Evolutionary conservation across 2,888 invertebrate species (phyloP), one percentile per base, ranked within the genome.

Genomic region (Atherix ibis): DNA sequence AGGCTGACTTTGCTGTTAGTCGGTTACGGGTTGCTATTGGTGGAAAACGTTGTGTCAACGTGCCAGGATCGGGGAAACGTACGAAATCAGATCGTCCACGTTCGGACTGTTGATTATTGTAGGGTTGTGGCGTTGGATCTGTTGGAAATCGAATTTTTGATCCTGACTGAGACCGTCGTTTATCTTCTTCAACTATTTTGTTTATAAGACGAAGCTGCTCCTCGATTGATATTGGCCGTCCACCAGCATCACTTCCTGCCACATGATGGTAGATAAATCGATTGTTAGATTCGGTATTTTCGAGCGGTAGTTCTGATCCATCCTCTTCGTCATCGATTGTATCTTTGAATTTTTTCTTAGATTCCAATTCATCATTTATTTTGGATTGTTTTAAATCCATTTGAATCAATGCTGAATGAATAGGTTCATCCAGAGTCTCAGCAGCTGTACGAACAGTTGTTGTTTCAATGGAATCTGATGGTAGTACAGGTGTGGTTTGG

Each of bases 211-310:
- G 35, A 2, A 43, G 14, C 19, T 41, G 43, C 8, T 43, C 43
- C n/a, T n/a, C n/a, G n/a, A n/a, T n/a, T n/a, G n/a, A n/a, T n/a
- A n/a, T n/a, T n/a, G n/a, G n/a, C n/a, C n/a, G n/a, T n/a, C n/a
- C n/a, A n/a, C n/a, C n/a, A n/a, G n/a, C n/a, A n/a, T n/a, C n/a
- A n/a, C n/a, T n/a, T n/a, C n/a, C n/a, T n/a, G n/a, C 36, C 6
- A 43, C 32, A 15, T 43, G 41, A 24, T 43, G 41, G 24, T 43
- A 43, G 2, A 43, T 32, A 36, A 43, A 43, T 27, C 41, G 32
- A 32, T 43, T 40, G 13, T 35, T 36, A n/a, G 33, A 35, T 27
- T 41, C 39, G 13, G 35, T 37, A 31, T 14, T 38, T 19, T 43
- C 41, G 2, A 37, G 13, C 2, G 30, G 13, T 8, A 31, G 29